phyloP scores from a whole-genome alignment of 2,113 vertebrate genomes.

The Porphyrio hochstetteri region DNA sequence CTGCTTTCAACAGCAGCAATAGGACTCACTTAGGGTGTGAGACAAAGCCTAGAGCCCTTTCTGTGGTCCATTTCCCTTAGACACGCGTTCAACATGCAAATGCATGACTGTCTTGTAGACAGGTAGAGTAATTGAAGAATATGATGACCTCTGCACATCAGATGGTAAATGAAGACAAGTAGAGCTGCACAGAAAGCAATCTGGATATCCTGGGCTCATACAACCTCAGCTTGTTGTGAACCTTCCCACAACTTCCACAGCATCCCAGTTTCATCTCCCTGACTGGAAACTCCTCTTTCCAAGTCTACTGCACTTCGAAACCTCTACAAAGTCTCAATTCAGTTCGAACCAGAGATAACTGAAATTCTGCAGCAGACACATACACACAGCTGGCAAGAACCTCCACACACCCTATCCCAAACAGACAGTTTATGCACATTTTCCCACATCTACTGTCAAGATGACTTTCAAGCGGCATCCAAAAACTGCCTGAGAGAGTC shows the following conservation, averaged over 20 bases:
- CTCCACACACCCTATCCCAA: background rate
- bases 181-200: background rate
- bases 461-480: background rate
- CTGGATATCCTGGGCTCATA: background rate
- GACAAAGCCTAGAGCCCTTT: background rate
- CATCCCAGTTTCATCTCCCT: background rate
- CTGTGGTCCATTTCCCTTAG: background rate
- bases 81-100: background rate
- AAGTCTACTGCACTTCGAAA: background rate
- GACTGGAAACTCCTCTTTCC: background rate
- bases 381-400: background rate
- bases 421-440: accelerated
- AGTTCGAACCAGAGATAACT: background rate
- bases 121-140: background rate
- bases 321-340: background rate
- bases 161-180: background rate
- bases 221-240: background rate
- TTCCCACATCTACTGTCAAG: background rate
- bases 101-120: background rate
- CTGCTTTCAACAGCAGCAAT: background rate
- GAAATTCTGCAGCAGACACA: background rate
- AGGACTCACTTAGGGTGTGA: background rate
- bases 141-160: background rate
- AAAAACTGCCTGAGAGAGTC: background rate
- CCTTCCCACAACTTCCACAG: background rate